A percentile compares a stretch with the other conserved stretches of the same genome.
phyloP scores from a whole-genome alignment of 2,113 vertebrate genomes.

The Capreolus pygargus region DNA sequence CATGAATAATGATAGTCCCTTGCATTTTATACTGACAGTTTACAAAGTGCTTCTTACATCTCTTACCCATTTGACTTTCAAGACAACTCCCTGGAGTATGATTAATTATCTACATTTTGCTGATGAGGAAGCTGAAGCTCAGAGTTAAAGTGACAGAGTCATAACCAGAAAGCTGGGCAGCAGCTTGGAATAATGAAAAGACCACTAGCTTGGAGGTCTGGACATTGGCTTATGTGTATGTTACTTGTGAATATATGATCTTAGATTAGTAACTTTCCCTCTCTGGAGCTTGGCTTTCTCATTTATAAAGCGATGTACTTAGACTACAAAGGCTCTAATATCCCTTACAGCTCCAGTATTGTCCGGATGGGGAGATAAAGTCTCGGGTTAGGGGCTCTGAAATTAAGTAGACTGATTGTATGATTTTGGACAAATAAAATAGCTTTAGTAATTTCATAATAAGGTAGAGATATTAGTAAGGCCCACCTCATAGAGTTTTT shows the following conservation, averaged over 20 bases:
- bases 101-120: slow-evolving; percentile 19
- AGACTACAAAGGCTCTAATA: neutral
- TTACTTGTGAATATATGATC: neutral
- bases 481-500: neutral
- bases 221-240: neutral
- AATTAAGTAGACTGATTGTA: neutral
- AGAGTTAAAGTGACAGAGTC: neutral
- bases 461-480: neutral
- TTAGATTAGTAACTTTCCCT: neutral
- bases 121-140: neutral
- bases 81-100: neutral
- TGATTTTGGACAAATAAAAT: neutral
- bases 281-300: neutral
- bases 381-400: neutral
- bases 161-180: neutral
- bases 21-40: neutral
- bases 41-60: neutral
- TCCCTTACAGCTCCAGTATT: neutral
- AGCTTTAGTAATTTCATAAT: neutral
- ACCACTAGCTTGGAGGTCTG: neutral
- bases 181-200: neutral
- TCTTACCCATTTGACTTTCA: slow-evolving; percentile 30
- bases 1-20: neutral
- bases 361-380: neutral
- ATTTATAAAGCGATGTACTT: neutral